Conservation (phyloP, 2,888 invertebrate species). For the Ischnus inquisitorius region DNA sequence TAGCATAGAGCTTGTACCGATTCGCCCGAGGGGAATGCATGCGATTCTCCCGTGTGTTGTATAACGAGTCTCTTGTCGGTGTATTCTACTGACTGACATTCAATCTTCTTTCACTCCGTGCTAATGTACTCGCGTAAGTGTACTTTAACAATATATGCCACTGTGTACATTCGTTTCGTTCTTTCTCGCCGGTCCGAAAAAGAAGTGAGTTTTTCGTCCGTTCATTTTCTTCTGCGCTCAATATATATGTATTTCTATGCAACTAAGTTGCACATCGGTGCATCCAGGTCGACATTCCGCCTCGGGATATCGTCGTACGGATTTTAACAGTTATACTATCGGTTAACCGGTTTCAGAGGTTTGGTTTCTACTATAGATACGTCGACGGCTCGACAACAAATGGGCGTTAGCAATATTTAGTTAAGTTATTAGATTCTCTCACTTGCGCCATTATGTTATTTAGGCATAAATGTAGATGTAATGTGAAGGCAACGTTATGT, state of each 20-base stretch:
- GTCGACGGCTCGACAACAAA: background rate
- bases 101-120: background rate
- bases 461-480: too few species aligned
- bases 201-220: background rate
- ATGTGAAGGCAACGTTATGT: too few species aligned
- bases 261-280: constrained; percentile 13
- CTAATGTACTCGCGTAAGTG: background rate
- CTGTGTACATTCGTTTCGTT: background rate
- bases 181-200: background rate
- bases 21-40: background rate
- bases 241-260: background rate
- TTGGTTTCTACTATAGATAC: background rate
- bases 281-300: constrained; percentile 38
- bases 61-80: constrained; percentile 33
- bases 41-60: background rate
- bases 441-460: too few species aligned
- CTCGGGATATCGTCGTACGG: constrained; percentile 5
- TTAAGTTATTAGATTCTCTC: too few species aligned
- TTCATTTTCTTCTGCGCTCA: constrained; percentile 8
- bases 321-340: constrained; percentile 55
- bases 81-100: constrained; percentile 53
- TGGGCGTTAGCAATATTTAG: too few species aligned
- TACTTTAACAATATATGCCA: background rate
- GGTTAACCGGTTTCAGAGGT: constrained; percentile 44
- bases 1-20: background rate